Percentiles rank a stretch among this genome's conserved stretches.
These are phyloP conservation scores for Spodoptera litura DNA, from an alignment of 1,140 invertebrate species.

Conservation along the genomic window DNA sequence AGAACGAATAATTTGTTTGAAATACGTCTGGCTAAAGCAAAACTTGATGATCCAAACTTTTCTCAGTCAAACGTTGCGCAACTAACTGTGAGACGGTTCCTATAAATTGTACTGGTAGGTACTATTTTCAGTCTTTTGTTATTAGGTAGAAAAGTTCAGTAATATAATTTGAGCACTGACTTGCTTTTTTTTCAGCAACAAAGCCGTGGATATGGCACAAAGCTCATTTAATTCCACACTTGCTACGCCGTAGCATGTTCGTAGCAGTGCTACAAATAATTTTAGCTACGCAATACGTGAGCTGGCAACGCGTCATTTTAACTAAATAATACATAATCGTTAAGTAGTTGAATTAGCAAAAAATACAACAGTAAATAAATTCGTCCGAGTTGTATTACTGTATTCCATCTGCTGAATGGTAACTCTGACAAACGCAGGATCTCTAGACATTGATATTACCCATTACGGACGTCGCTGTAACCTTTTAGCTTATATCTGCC, in stretches of 20 bases:
- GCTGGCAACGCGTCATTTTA: background rate
- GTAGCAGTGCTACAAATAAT: too few relatives aligned
- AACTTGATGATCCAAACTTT: conserved; percentile 35
- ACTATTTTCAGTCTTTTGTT: conserved; percentile 17
- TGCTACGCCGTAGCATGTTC: too few relatives aligned
- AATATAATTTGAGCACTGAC: background rate
- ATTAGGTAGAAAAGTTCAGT: background rate
- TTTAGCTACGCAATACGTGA: background rate
- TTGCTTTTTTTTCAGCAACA: too few relatives aligned
- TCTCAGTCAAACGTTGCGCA: conserved; percentile 25
- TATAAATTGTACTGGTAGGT: conserved; percentile 36
- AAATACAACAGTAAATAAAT: too few relatives aligned
- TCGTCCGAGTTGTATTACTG: background rate
- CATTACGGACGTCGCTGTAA: conserved; percentile 29
- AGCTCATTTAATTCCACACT: too few relatives aligned
- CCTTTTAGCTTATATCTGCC: conserved; percentile 38
- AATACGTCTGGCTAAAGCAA: background rate
- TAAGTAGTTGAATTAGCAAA: too few relatives aligned
- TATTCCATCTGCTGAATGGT: background rate
- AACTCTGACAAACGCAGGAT: conserved; percentile 43
- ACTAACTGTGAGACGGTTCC: conserved; percentile 39
- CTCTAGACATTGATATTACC: conserved; percentile 43
- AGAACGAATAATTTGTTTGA: background rate
- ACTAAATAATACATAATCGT: too few relatives aligned
- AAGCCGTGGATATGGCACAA: too few relatives aligned